phyloP scores from a whole-genome alignment of 2,797 vertebrate species.

The Mormyrops boulengeri region DNA sequence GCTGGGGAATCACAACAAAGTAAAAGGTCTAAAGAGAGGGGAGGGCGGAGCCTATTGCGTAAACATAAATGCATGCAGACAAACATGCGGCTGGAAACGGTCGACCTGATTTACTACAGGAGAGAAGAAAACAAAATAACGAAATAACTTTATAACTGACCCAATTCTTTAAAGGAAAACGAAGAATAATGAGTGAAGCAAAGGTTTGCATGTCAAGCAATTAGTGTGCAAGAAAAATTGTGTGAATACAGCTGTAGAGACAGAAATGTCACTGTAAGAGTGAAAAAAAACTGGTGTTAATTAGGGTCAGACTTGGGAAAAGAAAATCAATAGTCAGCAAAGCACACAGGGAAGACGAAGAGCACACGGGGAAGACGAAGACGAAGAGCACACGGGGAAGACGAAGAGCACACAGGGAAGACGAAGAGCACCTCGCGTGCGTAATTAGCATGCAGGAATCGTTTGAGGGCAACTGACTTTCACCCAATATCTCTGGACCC shows the following conservation, averaged over 20 bases:
- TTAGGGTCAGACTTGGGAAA: not conserved
- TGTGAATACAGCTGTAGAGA: not conserved
- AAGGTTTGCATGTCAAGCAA: not conserved
- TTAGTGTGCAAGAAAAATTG: not conserved
- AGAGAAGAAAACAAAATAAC: not conserved
- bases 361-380: no score
- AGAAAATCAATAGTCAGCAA: not conserved
- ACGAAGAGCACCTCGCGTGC: not conserved
- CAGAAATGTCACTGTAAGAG: not conserved
- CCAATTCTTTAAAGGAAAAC: not conserved
- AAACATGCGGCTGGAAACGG: not conserved
- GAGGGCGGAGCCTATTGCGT: not conserved
- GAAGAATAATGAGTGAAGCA: not conserved
- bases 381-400: not conserved
- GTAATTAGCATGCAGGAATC: not conserved
- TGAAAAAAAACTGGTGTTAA: not conserved
- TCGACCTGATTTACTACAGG: not conserved
- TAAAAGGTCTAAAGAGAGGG: conserved; percentile 20
- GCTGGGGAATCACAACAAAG: conserved; percentile 30
- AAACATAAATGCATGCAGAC: conserved; percentile 9
- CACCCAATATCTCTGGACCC: not conserved
- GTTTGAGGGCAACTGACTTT: conserved; percentile 19
- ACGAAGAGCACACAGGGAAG: not conserved
- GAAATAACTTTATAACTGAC: not conserved
- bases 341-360: not conserved